Evolutionary conservation across 2,797 vertebrate genomes (phyloP), one percentile per base, ranked within the genome.

Genomic region (Pogonophryne albipinna): DNA sequence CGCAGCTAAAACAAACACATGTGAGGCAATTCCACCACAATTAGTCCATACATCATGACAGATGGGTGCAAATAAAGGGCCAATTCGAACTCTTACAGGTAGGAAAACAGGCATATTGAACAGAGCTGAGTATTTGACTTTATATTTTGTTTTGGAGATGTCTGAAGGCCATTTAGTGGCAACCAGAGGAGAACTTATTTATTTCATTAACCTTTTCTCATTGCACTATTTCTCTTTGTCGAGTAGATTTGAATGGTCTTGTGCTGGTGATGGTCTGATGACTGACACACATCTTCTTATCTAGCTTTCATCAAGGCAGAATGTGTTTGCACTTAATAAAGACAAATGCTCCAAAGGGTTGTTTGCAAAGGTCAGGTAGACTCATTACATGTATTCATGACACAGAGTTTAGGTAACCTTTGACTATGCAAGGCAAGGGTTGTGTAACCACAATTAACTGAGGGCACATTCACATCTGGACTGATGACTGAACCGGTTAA

Each of bases 1-100:
- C 71, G 76, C 71, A 71, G 57, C 76, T 64, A 57, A 82, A 88
- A 66, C 76, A 79, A 88, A 82, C 78, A 86, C 83, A 87, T 71
- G 76, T 63, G 31, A 27, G 38, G 75, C 80, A 79, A 56, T 78
- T 85, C 84, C 66, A 56, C 55, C 4, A 38, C 64, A 62, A 71
- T 84, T 68, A 76, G 55, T 52, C 44, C 51, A 63, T 12, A 53
- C 9, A 49, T 66, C 56, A 45, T 42, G 64, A 76, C 47, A 31
- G 67, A 74, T 64, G 53, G 63, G 20, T 59, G 49, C 52, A 41
- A 68, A 76, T 60, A 47, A 80, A 78, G 69, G 50, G 38, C 50
- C 45, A 3, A 50, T 70, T 53, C 59, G n/a, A 61, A 42, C 53
- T 20, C 50, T 50, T 56, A 27, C 46, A 62, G 60, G 61, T 7